These are phyloP conservation scores for Triplophysa tibetana DNA, from an alignment of 2,113 vertebrate species.

Conservation along the genomic window DNA sequence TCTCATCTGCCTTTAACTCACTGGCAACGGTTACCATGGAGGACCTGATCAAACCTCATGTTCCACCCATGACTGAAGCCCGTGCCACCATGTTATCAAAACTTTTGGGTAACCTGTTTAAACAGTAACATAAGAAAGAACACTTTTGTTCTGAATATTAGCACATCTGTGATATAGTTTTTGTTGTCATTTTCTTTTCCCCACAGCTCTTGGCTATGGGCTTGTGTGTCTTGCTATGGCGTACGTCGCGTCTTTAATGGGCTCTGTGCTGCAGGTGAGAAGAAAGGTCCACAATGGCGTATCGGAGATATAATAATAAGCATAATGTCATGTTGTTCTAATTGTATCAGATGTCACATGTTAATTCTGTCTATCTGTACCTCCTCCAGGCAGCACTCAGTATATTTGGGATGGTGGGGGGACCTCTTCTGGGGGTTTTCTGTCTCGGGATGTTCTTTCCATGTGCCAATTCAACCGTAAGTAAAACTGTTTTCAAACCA, in stretches of 20 bases:
- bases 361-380: background rate
- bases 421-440: conserved; percentile 90
- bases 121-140: background rate
- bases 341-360: no score
- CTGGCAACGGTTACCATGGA: conserved; percentile 95
- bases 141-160: no score
- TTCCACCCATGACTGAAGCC: conserved; percentile 78
- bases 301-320: background rate
- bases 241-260: conserved; percentile 89
- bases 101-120: conserved; percentile 77
- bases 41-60: conserved; percentile 89
- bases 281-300: background rate
- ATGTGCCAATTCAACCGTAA: conserved; percentile 88
- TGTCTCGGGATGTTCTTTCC: conserved; percentile 96
- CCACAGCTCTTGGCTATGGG: conserved; percentile 85
- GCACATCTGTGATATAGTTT: no score
- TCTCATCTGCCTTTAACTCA: conserved; percentile 96
- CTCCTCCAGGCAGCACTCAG: conserved; percentile 87
- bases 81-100: conserved; percentile 87
- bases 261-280: conserved; percentile 88
- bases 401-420: conserved; percentile 97
- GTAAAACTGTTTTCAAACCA: conserved; percentile 53
- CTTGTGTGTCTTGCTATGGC: conserved; percentile 95
- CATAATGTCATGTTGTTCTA: no score
- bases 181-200: background rate